Evolutionary conservation across 2,888 invertebrate species (phyloP).

Genomic region (Nephrotoma appendiculata): DNA sequence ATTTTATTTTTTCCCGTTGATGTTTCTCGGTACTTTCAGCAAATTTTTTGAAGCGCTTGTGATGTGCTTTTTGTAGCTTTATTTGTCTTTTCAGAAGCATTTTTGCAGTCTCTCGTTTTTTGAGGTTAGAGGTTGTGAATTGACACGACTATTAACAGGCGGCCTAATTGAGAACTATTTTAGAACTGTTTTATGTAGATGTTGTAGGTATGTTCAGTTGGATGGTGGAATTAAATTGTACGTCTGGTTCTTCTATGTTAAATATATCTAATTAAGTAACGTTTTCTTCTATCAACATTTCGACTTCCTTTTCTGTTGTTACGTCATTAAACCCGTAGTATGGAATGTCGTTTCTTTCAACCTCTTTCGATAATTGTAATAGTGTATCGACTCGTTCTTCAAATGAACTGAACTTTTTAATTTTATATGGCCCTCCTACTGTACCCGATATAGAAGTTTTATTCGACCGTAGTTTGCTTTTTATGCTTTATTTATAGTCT

Average conservation of each 20-base stretch:
- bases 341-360: not conserved
- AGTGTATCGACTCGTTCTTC: no score
- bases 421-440: no score
- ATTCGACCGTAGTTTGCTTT: not conserved
- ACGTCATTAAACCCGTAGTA: no score
- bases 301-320: no score
- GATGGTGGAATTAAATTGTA: not conserved
- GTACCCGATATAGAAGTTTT: no score
- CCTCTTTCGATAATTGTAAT: no score
- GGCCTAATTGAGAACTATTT: not conserved
- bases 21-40: not conserved
- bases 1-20: not conserved
- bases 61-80: not conserved
- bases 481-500: no score
- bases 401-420: no score
- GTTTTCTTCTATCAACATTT: no score
- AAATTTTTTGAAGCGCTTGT: not conserved
- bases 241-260: not conserved
- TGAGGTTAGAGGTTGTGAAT: not conserved
- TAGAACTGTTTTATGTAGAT: not conserved
- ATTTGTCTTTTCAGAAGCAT: not conserved
- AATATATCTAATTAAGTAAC: no score
- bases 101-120: not conserved
- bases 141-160: not conserved
- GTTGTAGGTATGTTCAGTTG: not conserved